Evolutionary conservation across 2,888 invertebrate species (phyloP), one percentile per base, ranked within the genome.

Genomic region (Orthosia cruda): DNA sequence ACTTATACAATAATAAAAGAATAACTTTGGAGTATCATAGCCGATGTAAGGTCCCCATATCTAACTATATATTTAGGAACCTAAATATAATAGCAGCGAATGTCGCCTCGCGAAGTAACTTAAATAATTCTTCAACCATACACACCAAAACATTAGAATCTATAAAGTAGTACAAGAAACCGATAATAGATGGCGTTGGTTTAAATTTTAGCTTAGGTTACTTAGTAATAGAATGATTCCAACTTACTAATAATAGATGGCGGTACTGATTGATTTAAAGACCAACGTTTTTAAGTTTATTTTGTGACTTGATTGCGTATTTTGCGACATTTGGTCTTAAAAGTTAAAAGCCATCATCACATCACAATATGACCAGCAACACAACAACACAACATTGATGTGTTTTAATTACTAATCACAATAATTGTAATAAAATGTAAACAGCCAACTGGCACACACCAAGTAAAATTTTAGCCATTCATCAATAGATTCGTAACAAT

Each of bases 1-100:
- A 71, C 75, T 73, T 86, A 73, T 71, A 76, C 49, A 68, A 81
- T 77, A 80, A 78, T 77, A 83, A 69, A 80, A 70, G 63, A 78
- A 82, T 81, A 86, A 89, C 95, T 96, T 96, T 95, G 95, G 96
- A 94, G 91, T 89, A 89, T 95, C 96, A 96, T 96, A 96, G 96
- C 96, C 96, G 91, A 91, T 89, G 85, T 88, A 87, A 85, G 89
- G 87, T 87, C 85, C 89, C 86, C 88, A 87, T 92, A 88, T 89
- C 93, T 95, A 94, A 92, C 89, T 93, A 94, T 93, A 93, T 94
- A 94, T 94, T 94, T 93, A 94, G 90, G 87, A 90, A 89, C 83
- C 92, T 94, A 94, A 94, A 94, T 93, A 94, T 92, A 92, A 91
- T 90, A 94, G 93, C 90, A 81, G 74, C 76, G 40, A 73, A 52